Percentiles rank a stretch among this genome's conserved stretches.
phyloP scores from a whole-genome alignment of 2,888 invertebrate genomes.

The Tiliacea citrago region DNA sequence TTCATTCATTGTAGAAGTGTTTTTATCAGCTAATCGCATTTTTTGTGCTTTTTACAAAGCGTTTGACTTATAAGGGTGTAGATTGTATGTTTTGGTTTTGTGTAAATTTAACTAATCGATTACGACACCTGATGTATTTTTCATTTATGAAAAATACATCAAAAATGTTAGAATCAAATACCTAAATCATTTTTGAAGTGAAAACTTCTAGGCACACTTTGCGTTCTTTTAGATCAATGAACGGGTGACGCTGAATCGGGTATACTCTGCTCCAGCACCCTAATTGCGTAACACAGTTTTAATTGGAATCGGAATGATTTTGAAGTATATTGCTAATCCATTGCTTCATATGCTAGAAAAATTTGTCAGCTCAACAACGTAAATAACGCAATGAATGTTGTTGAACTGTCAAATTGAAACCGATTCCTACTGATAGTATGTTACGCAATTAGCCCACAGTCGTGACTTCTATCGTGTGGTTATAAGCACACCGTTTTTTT shows the following conservation, averaged over 20 bases:
- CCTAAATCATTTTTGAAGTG: neutral
- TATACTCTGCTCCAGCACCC: neutral
- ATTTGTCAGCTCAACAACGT: too few species aligned
- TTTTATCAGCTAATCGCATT: constrained; percentile 51
- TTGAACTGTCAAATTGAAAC: too few species aligned
- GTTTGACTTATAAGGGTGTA: constrained; percentile 28
- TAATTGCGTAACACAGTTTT: too few species aligned
- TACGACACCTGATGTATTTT: neutral
- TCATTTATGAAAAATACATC: too few species aligned
- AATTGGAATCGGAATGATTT: too few species aligned
- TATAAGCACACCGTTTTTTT: neutral
- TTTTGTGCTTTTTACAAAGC: constrained; percentile 26
- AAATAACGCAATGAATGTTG: too few species aligned
- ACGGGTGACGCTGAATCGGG: neutral
- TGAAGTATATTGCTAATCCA: too few species aligned
- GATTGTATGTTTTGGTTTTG: constrained; percentile 1
- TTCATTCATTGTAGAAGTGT: constrained; percentile 59
- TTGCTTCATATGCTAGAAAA: too few species aligned
- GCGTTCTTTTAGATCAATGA: neutral
- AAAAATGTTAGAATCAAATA: neutral
- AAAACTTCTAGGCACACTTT: neutral
- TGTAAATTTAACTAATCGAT: neutral
- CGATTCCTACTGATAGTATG: too few species aligned
- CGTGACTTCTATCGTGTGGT: neutral
- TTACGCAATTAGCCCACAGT: too few species aligned